A percentile compares a stretch with the other conserved stretches of the same genome.
phyloP scores from a whole-genome alignment of 2,888 invertebrate species.

The Baccha elongata region DNA sequence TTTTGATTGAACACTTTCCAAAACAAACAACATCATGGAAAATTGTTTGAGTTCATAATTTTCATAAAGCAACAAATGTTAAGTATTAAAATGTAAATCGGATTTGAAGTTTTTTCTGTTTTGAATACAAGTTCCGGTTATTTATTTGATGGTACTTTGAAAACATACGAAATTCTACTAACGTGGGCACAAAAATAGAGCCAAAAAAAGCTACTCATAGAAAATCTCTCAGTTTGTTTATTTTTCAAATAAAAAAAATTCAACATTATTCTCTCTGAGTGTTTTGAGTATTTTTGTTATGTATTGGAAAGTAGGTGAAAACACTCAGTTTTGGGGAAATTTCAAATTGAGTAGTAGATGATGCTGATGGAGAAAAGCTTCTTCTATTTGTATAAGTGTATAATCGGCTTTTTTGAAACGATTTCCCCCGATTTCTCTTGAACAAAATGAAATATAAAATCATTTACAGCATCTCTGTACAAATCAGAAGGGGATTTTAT shows the following conservation, averaged over 20 bases:
- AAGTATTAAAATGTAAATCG: not conserved
- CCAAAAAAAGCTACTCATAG: constrained; percentile 34
- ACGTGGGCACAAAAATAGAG: not conserved
- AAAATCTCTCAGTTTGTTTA: not conserved
- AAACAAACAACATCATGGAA: constrained; percentile 43
- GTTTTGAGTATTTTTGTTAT: not conserved
- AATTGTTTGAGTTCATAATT: constrained; percentile 34
- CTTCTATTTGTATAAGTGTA: not conserved
- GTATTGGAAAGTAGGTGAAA: not conserved
- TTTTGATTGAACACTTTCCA: constrained; percentile 60
- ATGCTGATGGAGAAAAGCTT: constrained; percentile 12
- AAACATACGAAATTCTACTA: constrained; percentile 60
- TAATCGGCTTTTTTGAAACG: not conserved
- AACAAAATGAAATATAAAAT: no score
- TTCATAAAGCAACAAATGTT: not conserved
- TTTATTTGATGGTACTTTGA: constrained; percentile 51
- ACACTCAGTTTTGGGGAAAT: not conserved
- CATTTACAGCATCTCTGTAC: not conserved
- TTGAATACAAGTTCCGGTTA: constrained; percentile 39
- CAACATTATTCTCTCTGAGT: not conserved
- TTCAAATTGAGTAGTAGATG: not conserved
- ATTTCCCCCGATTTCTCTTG: not conserved
- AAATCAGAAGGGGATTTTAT: not conserved
- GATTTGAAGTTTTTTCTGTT: not conserved
- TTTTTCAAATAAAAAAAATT: not conserved